Conservation (phyloP, 2,797 vertebrate species). For the Sebastes trivittatus region DNA sequence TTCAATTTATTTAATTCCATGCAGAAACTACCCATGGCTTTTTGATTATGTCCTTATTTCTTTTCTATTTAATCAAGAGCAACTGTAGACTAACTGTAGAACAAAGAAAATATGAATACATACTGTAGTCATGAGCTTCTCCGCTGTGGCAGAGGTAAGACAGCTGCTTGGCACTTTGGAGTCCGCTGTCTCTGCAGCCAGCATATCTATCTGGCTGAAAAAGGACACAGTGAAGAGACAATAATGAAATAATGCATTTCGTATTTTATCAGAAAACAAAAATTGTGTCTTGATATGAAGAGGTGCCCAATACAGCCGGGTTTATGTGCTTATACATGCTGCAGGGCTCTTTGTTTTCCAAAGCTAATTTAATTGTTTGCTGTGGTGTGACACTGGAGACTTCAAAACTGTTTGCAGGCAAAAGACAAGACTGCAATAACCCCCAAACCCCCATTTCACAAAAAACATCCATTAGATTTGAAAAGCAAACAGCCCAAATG, state of each 20-base stretch:
- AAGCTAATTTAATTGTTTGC: slow-evolving; percentile 72
- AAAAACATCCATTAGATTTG: slow-evolving; percentile 72
- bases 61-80: not conserved
- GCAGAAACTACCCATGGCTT: not conserved
- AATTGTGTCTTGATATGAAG: slow-evolving; percentile 44
- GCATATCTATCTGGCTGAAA: slow-evolving; percentile 77
- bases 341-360: slow-evolving; percentile 64
- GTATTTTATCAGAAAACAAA: slow-evolving; percentile 44
- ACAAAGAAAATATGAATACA: slow-evolving; percentile 23
- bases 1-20: not conserved
- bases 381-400: slow-evolving; percentile 65
- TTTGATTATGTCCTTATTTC: not conserved
- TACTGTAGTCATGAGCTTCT: slow-evolving; percentile 38
- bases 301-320: slow-evolving; percentile 48
- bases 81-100: not conserved
- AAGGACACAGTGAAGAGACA: slow-evolving; percentile 2
- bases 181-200: slow-evolving; percentile 67
- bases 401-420: slow-evolving; percentile 64
- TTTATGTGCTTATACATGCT: slow-evolving; percentile 49
- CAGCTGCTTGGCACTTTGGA: slow-evolving; percentile 19
- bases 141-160: not conserved
- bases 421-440: slow-evolving; percentile 61
- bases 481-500: slow-evolving; percentile 77
- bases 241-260: slow-evolving; percentile 48
- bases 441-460: slow-evolving; percentile 18